Base-by-base conservation (phyloP, 1,140 invertebrate species). In the Bradysia coprophila region DNA sequence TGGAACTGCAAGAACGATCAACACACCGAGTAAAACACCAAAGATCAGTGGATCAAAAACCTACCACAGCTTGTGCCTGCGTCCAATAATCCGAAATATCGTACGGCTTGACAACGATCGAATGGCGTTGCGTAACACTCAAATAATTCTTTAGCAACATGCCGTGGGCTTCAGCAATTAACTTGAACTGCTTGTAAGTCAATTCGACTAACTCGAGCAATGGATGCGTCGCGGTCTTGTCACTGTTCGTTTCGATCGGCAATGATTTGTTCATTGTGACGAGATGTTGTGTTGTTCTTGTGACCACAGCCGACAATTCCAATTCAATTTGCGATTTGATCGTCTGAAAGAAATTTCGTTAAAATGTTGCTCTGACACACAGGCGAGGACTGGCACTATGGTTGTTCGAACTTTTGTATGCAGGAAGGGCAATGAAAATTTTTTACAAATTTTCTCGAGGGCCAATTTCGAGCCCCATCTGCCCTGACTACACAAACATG, bases 11-110 rank as follows among this genome's bases (percentile, higher is more conserved):
- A 62, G 16, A 48, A 39, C 46, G n/a, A n/a, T n/a, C n/a, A n/a
- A n/a, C n/a, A n/a, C n/a, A n/a, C n/a, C n/a, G n/a, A n/a, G n/a
- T n/a, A n/a, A n/a, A n/a, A n/a, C n/a, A n/a, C n/a, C n/a, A n/a
- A n/a, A n/a, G n/a, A n/a, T n/a, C n/a, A n/a, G n/a, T n/a, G n/a
- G n/a, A n/a, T 43, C 38, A 45, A 43, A 39, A 10, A 66, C 73
- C 68, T 69, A 90, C 81, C 48, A 90, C 82, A 52, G 75, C 73
- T 61, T 94, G 89, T 19, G 91, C 78, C 53, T 84, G 81, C 23
- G 73, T 76, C 88, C 89, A 93, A 48, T 90, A 84, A 61, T 90
- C 81, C 13, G 76, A 71, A 51, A 86, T 76, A 48, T 78, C 76
- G 61, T 91, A 90, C 3, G 76, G 55, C 32, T 67, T 65, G 3